phyloP scores from a whole-genome alignment of 2,797 vertebrate genomes.

The Aldrovandia affinis region DNA sequence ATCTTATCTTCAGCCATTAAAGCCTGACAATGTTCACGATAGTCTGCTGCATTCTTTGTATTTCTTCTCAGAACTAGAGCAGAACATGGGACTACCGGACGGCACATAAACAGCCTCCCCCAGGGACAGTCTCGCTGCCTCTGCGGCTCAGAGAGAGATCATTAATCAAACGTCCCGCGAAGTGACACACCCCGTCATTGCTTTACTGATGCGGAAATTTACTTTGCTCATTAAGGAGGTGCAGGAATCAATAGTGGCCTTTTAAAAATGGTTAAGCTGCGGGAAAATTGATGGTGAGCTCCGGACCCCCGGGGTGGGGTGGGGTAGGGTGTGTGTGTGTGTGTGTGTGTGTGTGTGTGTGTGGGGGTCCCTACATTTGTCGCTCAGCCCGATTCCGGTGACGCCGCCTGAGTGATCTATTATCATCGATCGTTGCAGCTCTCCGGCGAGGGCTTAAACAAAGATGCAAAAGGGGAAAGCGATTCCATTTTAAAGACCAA shows the following conservation, averaged over 20 bases:
- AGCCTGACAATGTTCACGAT: no score
- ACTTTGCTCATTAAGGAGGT: constrained; percentile 43
- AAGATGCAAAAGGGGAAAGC: constrained; percentile 46
- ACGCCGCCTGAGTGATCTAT: constrained; percentile 57
- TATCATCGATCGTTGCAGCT: constrained; percentile 59
- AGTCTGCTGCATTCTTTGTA: background rate
- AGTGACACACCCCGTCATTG: constrained; percentile 46
- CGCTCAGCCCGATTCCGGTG: constrained; percentile 48
- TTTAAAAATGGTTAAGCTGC: constrained; percentile 48
- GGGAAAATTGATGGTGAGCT: constrained; percentile 66
- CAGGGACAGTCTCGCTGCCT: background rate
- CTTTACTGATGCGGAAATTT: constrained; percentile 37
- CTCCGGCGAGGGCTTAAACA: constrained; percentile 45
- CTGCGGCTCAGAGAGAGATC: constrained; percentile 24
- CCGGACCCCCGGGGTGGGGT: constrained; percentile 43
- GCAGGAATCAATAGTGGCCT: constrained; percentile 47
- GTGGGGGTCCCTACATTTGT: constrained; percentile 61
- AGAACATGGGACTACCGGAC: background rate
- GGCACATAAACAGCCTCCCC: background rate
- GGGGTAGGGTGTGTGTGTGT: no score
- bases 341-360: no score
- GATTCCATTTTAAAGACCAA: constrained; percentile 10
- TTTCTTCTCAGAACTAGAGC: background rate
- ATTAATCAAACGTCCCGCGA: constrained; percentile 34
- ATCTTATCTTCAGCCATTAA: no score